Conservation (phyloP, 2,888 invertebrate species). For the Tryphoninae sp. region DNA sequence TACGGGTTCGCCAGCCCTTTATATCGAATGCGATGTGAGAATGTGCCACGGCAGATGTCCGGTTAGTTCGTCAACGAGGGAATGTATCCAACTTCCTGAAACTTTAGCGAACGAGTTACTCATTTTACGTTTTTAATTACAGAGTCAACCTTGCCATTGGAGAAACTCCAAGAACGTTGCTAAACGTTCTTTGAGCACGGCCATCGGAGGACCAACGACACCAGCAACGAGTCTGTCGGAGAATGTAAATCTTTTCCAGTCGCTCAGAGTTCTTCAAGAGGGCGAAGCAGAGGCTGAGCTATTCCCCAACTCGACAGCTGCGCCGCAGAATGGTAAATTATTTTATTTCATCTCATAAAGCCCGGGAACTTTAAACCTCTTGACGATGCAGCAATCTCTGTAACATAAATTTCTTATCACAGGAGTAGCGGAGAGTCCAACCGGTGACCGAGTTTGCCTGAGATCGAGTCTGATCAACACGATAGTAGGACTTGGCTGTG, state of each 20-base stretch:
- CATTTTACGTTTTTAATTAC: constrained; percentile 58
- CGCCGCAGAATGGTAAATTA: constrained; percentile 73
- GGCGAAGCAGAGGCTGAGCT: constrained; percentile 88
- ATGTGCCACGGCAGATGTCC: constrained; percentile 98
- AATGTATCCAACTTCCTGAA: not conserved
- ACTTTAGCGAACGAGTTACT: too few species aligned
- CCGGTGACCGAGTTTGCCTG: constrained; percentile 83
- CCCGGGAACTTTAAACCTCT: not conserved
- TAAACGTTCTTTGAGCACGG: constrained; percentile 86
- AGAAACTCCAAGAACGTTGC: constrained; percentile 92
- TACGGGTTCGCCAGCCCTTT: constrained; percentile 95
- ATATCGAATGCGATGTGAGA: constrained; percentile 96
- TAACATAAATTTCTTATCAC: not conserved
- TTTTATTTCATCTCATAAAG: not conserved
- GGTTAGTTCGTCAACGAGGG: constrained; percentile 83
- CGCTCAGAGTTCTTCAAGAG: constrained; percentile 92
- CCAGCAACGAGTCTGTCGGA: constrained; percentile 86
- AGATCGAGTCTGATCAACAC: constrained; percentile 85
- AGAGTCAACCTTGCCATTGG: constrained; percentile 97
- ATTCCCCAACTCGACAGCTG: constrained; percentile 78
- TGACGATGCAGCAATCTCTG: too few species aligned
- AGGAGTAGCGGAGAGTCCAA: constrained; percentile 71
- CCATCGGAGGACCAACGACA: constrained; percentile 80
- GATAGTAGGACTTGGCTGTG: constrained; percentile 86
- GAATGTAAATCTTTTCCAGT: constrained; percentile 95